A percentile compares a stretch with the other conserved stretches of the same genome.
Conservation (phyloP, 2,797 vertebrate species). For the Lacerta viridis region DNA sequence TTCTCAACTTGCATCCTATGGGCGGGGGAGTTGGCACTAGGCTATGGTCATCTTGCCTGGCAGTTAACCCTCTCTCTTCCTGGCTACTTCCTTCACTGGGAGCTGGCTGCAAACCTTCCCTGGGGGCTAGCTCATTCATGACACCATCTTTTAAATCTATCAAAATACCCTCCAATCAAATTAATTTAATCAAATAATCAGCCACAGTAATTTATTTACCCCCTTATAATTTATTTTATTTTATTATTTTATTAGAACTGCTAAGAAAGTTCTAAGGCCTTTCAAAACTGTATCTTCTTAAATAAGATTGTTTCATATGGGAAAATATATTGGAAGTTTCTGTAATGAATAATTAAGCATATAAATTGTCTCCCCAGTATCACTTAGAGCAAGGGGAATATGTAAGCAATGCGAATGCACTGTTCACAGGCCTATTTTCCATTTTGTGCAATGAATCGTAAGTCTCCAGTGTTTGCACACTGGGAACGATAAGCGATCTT, state of each 20-base stretch:
- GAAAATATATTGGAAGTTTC: background rate
- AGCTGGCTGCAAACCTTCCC: too few species aligned
- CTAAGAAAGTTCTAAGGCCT: background rate
- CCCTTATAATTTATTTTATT: background rate
- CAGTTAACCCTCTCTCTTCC: too few species aligned
- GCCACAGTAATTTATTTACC: background rate
- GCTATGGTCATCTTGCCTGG: too few species aligned
- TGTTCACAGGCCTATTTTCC: conserved; percentile 9
- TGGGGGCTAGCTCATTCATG: too few species aligned
- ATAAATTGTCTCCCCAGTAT: background rate
- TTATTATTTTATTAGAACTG: background rate
- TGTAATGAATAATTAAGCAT: conserved; percentile 30
- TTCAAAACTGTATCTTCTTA: background rate
- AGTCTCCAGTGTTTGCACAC: background rate
- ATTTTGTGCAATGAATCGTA: conserved; percentile 15
- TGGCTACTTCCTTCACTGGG: too few species aligned
- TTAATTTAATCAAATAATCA: background rate
- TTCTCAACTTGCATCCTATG: too few species aligned
- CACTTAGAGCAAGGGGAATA: conserved; percentile 13
- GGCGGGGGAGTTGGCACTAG: too few species aligned
- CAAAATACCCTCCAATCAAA: background rate
- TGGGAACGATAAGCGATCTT: background rate
- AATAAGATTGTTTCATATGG: background rate
- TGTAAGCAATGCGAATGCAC: background rate
- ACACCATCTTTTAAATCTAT: background rate